Base-by-base conservation (phyloP, 2,113 vertebrate genomes). In the Aldabrachelys gigantea region DNA sequence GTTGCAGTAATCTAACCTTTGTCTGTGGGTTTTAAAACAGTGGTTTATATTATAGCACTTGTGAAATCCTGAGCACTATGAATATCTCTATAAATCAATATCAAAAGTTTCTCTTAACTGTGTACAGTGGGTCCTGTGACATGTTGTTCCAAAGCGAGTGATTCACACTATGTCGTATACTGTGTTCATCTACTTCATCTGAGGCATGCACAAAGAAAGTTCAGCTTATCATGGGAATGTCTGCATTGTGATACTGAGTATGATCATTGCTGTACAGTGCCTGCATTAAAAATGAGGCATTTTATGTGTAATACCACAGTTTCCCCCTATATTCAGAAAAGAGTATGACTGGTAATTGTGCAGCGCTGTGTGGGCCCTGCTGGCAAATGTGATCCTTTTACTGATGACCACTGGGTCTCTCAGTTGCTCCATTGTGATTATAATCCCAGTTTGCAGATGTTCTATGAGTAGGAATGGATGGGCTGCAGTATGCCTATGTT, bases 221-320 rank as follows among this genome's bases (percentile, higher is more conserved):
- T 54, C 52, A 80, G 10, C 7, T 89, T 89, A 87, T 91, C 52
- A 84, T n/a, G 49, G 1, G 21, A 80, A 91, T 53, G 62, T 44
- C 47, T 82, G 49, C 25, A 69, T 1, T n/a, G 54, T 80, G 27
- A 59, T 78, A 49, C 75, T 88, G 38, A 82, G 14, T 24, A 78
- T 87, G 57, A 50, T 3, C 25, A 80, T 53, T 89, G 62, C 38
- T 24, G 8, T 17, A n/a, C 10, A 81, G 57, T 59, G 65, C 25
- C 38, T 49, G n/a, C 10, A 79, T 78, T 35, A 72, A 21, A 47
- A 79, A 2, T 0, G 0, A 84, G 44, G 17, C 3, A 49, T 83
- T 89, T 80, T 83, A 11, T 24, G 3, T 1, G 0, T 44, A 25
- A 41, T 10, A 11, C 1, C 24, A 47, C 16, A 24, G 1, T 0